Evolutionary conservation across 2,888 invertebrate species (phyloP).

Genomic region (Melipona beecheii): DNA sequence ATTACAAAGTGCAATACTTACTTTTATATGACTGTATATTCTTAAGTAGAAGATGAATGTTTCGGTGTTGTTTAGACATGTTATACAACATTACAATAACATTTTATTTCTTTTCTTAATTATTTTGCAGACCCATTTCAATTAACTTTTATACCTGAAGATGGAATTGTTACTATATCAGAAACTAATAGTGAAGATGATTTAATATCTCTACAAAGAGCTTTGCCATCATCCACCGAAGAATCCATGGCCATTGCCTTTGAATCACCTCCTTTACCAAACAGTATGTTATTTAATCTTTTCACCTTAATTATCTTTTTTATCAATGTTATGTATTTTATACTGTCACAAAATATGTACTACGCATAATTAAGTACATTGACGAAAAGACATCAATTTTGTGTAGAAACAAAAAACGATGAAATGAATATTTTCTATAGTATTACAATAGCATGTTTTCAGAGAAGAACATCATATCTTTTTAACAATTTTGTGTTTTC

Average conservation of each 20-base stretch:
- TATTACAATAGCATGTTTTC: not conserved
- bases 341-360: not conserved
- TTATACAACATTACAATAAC: constrained; percentile 2
- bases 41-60: constrained; percentile 18
- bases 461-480: no score
- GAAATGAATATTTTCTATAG: not conserved
- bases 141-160: constrained; percentile 78
- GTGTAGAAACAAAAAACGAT: not conserved
- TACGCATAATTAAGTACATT: not conserved
- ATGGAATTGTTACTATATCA: constrained; percentile 78
- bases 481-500: not conserved
- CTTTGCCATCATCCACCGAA: constrained; percentile 76
- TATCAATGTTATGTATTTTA: not conserved
- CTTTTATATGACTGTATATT: not conserved
- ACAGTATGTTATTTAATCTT: constrained; percentile 73
- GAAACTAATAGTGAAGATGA: constrained; percentile 75
- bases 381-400: not conserved
- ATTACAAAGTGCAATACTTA: not conserved
- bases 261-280: constrained; percentile 75
- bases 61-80: constrained; percentile 12
- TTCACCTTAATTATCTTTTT: constrained; percentile 27
- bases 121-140: constrained; percentile 76
- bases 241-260: constrained; percentile 78
- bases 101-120: constrained; percentile 41
- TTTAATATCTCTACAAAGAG: constrained; percentile 75